A percentile compares a stretch with the other conserved stretches of the same genome.
Evolutionary conservation across 2,797 vertebrate species (phyloP).

Genomic region (Ispidina picta): DNA sequence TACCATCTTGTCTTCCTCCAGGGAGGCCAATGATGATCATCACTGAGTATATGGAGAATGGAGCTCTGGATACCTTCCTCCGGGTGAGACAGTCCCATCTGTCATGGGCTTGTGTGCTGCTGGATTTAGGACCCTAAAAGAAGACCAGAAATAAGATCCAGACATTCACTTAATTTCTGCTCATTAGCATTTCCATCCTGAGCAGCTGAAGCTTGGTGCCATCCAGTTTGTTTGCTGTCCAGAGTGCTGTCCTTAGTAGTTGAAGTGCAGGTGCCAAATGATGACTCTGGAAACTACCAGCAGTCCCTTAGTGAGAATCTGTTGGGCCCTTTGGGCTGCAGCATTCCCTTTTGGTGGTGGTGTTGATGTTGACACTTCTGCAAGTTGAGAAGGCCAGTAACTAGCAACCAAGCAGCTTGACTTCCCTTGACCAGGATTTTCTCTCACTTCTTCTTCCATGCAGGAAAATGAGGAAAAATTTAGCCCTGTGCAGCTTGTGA

Average conservation of each 20-base stretch:
- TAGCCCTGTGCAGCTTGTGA: constrained; percentile 87
- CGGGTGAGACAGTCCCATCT: constrained; percentile 67
- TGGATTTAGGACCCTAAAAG: not conserved
- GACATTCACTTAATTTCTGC: not conserved
- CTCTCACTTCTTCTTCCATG: not conserved
- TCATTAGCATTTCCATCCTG: not conserved
- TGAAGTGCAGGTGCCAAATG: not conserved
- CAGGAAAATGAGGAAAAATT: constrained; percentile 81
- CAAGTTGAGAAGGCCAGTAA: not conserved
- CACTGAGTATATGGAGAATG: constrained; percentile 84
- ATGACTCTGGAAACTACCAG: not conserved
- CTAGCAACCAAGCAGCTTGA: not conserved
- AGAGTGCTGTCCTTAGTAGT: not conserved
- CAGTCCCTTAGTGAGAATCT: not conserved
- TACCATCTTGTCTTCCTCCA: constrained; percentile 37
- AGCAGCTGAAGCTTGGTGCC: not conserved
- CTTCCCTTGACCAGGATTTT: not conserved
- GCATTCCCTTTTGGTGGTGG: not conserved
- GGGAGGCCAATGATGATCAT: constrained; percentile 84
- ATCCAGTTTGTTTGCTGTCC: not conserved
- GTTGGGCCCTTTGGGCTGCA: not conserved
- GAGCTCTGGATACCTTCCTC: constrained; percentile 81
- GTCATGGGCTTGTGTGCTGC: not conserved
- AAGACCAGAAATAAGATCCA: not conserved
- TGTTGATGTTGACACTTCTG: not conserved